Conservation (phyloP, 2,797 vertebrate genomes). For the Lophius americanus region DNA sequence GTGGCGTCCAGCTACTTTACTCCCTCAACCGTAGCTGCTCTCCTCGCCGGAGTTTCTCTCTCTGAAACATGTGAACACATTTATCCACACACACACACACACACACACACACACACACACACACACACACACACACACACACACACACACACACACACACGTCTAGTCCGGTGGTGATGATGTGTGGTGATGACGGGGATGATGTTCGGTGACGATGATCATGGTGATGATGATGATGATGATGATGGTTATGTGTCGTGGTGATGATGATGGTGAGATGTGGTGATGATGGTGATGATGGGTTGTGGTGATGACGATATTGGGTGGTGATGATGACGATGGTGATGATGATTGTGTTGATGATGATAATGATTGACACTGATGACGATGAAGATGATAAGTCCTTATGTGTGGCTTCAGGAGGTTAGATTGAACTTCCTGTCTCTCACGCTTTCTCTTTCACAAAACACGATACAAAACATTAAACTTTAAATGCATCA, state of each 20-base stretch:
- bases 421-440: conserved; percentile 39
- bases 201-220: no score
- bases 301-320: background rate
- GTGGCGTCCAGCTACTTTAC: conserved; percentile 13
- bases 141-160: background rate
- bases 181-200: no score
- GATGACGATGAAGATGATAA: conserved; percentile 33
- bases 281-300: no score
- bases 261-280: no score
- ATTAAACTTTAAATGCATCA: background rate
- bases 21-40: conserved; percentile 20
- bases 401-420: conserved; percentile 10
- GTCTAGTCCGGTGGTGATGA: background rate
- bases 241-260: no score
- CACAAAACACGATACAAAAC: no score
- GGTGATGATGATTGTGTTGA: background rate
- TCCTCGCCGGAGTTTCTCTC: conserved; percentile 5
- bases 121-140: conserved; percentile 1
- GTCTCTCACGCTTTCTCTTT: background rate
- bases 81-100: background rate
- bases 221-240: no score
- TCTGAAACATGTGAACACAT: background rate
- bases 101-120: conserved; percentile 10
- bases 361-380: background rate
- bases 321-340: conserved; percentile 27